Base-by-base conservation (phyloP, 2,797 vertebrate genomes). In the Crenichthys baileyi region DNA sequence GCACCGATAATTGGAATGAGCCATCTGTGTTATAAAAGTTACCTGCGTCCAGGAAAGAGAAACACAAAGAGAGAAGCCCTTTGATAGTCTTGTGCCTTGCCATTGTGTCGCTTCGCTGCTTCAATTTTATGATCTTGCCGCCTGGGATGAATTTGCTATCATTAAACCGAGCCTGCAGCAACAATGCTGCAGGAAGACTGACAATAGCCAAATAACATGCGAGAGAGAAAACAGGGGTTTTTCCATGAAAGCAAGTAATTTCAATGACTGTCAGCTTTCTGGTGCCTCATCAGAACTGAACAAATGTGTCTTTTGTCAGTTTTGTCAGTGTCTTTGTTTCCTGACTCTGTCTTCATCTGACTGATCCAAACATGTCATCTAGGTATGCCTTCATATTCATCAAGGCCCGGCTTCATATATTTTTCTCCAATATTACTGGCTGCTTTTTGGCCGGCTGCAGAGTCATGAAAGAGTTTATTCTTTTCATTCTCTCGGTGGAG, bases 261-360 rank as follows among this genome's bases (percentile, higher is more conserved):
- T 93, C 86, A 93, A 88, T 93, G 90, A 88, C 89, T 89, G 93
- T 90, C 92, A 92, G 80, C 80, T 82, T 93, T 90, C 81, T 90
- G 88, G 88, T 79, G 90, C 80, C 67, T 53, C 86, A 75, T 89
- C 86, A 85, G 75, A 82, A 73, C 55, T n/a, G 46, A 80, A 85
- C 72, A 70, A 87, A 87, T 82, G 81, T 80, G 90, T 85, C 91
- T 91, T 90, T 91, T 93, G 90, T 94, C 73, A 31, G 71, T 73
- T 87, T 83, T 79, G 81, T 90, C 89, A 88, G 76, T 0, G 76
- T 79, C 85, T 91, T 93, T 91, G 87, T 93, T 90, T 89, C 73
- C 82, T 83, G 91, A 86, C 89, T 79, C 82, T 61, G 70, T 88
- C 90, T 92, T 92, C 90, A 90, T 93, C 90, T 53, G 79, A 82